These are phyloP conservation scores for Agapostemon virescens DNA, from an alignment of 2,888 invertebrate species.

Conservation along the genomic window DNA sequence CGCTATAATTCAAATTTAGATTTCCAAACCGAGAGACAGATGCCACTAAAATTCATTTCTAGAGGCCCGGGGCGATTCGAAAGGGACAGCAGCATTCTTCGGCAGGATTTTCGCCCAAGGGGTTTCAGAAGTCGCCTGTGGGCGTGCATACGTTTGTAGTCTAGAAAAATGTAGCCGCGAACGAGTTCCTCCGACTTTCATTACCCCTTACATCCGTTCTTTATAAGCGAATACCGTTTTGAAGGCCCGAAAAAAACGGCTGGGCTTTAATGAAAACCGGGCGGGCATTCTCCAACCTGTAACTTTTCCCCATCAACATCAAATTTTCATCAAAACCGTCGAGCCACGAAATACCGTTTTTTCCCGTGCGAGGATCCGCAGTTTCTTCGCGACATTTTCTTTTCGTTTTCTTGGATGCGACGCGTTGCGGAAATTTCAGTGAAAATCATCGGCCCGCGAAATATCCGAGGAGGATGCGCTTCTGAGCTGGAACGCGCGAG, in stretches of 20 bases:
- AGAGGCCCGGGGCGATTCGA: background rate
- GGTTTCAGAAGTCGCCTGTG: background rate
- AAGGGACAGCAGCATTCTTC: background rate
- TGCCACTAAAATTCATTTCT: background rate
- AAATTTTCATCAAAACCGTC: constrained; percentile 28
- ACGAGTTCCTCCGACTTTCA: constrained; percentile 6
- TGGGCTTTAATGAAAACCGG: constrained; percentile 12
- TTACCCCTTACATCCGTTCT: constrained; percentile 6
- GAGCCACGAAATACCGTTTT: constrained; percentile 11
- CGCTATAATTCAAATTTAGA: background rate
- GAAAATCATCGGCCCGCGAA: constrained; percentile 21
- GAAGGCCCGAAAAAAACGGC: background rate
- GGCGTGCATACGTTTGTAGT: background rate
- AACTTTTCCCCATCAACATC: constrained; percentile 8
- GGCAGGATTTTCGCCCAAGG: background rate
- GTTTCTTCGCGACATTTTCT: background rate
- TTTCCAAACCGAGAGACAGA: background rate
- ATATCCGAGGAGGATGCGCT: constrained; percentile 7
- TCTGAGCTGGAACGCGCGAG: background rate
- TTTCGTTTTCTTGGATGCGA: background rate
- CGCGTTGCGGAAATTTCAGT: constrained; percentile 19
- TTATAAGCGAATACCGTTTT: constrained; percentile 3
- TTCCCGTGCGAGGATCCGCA: background rate
- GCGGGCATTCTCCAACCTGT: background rate
- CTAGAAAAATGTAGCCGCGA: constrained; percentile 1